Evolutionary conservation across 2,797 vertebrate species (phyloP).

Genomic region (Liparis tanakae): DNA sequence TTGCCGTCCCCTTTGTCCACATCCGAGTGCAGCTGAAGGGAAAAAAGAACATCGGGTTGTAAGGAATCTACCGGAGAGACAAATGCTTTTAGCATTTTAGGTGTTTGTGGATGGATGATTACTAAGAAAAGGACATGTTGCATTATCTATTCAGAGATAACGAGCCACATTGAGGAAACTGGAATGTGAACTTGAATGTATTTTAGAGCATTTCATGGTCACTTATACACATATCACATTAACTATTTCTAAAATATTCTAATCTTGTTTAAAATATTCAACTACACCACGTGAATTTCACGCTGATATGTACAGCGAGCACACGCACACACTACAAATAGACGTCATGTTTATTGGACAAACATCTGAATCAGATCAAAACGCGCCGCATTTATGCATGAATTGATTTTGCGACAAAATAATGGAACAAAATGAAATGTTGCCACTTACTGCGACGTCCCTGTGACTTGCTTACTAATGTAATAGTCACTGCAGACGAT

Average conservation of each 20-base stretch:
- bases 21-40: conserved; percentile 93
- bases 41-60: conserved; percentile 2
- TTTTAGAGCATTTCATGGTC: neutral
- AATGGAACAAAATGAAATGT: conserved; percentile 43
- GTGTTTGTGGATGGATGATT: conserved; percentile 19
- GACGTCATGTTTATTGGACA: conserved; percentile 43
- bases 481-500: conserved; percentile 38
- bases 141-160: conserved; percentile 29
- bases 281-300: conserved; percentile 19
- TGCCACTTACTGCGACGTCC: conserved; percentile 28
- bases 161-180: conserved; percentile 22
- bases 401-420: conserved; percentile 56
- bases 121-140: neutral
- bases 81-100: conserved; percentile 8
- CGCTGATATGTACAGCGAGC: conserved; percentile 17
- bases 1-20: conserved; percentile 96
- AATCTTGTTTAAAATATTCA: conserved; percentile 39
- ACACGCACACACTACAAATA: conserved; percentile 20
- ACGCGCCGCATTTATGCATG: conserved; percentile 41
- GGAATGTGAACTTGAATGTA: conserved; percentile 9
- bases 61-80: neutral
- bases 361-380: conserved; percentile 58
- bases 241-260: conserved; percentile 12
- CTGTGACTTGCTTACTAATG: conserved; percentile 36
- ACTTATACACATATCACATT: conserved; percentile 15